Evolutionary conservation across 1,140 invertebrate genomes (phyloP), one percentile per base, ranked within the genome.

Genomic region (Aporrectodea caliginosa): DNA sequence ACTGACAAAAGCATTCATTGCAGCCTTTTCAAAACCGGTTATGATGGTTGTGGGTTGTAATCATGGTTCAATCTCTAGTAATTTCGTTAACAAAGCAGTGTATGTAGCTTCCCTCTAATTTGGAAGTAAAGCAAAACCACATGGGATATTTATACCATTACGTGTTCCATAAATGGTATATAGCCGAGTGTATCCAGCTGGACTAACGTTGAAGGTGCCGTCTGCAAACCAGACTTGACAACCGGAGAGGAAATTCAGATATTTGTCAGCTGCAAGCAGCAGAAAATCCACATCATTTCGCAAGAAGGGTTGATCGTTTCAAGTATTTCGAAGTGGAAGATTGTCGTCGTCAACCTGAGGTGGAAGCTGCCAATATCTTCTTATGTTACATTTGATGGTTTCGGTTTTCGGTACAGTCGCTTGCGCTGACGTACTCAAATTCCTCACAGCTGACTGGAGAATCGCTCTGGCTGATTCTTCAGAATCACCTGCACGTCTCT

Each of bases 101-200:
- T 33, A 29, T 33, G 73, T 74, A 1, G 16, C 27, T 33, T 74
- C 30, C 73, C 30, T 22, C 34, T 74, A 30, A 74, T 74, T 74
- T 12, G 16, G 31, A 16, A 74, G 22, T 1, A 33, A 33, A 33
- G 31, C 73, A 33, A 74, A 74, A 16, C 27, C 22, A 34, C 73
- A 74, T 2, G 73, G 32, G 33, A 74, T 74, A 32, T 74, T 22
- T 29, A 27, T 72, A 6, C 34, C 73, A 16, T 74, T 34, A 29
- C 32, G 14, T 16, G 73, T 74, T 74, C 73, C 73, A 74, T 74
- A 31, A 74, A 74, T 74, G 1, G 16, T 74, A 33, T 74, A 74
- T 12, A 74, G 22, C 34, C 2, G 34, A 74, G 73, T 74, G 34
- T 74, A 74, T 74, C 32, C 27, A 74, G 73, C 31, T 33, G 32